Base-by-base conservation (phyloP, 2,797 vertebrate genomes). In the Pampus argenteus region DNA sequence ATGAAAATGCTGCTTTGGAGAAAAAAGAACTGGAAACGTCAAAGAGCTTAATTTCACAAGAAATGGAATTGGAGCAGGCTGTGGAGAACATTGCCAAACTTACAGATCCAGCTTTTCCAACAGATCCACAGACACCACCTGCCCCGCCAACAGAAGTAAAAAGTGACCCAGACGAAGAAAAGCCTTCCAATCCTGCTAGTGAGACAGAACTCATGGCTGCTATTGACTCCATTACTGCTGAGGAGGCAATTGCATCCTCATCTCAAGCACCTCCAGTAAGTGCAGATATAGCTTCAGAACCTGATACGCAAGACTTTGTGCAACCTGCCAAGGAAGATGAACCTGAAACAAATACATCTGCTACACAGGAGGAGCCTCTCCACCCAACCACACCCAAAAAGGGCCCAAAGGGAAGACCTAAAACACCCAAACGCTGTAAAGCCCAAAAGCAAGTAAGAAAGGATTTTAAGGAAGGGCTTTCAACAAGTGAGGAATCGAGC, bases 131-230 rank as follows among this genome's bases (percentile, higher is more conserved):
- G 3, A 87, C 86, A 1, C 79, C 93, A 26, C 69, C 87, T 61
- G 79, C 67, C n/a, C 45, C 77, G 6, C 78, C 64, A 5, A 54
- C 86, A 54, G 93, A 93, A 34, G 71, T 86, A 15, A 94, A 93
- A 84, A 76, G 58, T 84, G 88, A 96, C 3, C 90, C 92, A 36
- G 95, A 96, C 1, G 94, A 95, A 34, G 96, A 96, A 81, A 99
- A 98, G 75, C 94, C 98, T 0, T 92, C 96, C 0, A 97, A 96
- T 75, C 96, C 97, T 64, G 96, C 97, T 0, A 98, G 95, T 3
- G 98, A 99, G 80, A 98, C 96, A 0, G 98, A 99, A 81, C 94
- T 99, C 66, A 98, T 98, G 6, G 97, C 97, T 0, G 98, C 98
- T 57, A 99, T 99, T 0, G 96, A 97, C 56, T 99, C 98, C 15